Evolutionary conservation across 2,113 vertebrate species (phyloP), one percentile per base, ranked within the genome.

Genomic region (Tachuris rubrigastra): DNA sequence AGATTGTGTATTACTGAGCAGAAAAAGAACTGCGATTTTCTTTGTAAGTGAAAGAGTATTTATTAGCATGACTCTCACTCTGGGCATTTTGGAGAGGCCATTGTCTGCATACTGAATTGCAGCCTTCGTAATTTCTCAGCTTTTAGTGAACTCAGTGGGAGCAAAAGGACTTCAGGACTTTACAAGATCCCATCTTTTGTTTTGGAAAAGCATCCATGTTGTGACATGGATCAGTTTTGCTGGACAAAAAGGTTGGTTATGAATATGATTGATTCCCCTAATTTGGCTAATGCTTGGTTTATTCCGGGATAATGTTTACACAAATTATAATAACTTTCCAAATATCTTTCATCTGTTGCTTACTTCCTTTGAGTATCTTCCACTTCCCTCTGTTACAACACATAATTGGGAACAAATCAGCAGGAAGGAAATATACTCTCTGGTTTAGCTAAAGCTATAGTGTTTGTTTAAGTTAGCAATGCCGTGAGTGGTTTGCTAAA

Each of bases 401-500:
- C 23, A 25, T 72, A 84, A 82, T 46, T 87, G 49, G 15, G 68
- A 88, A 55, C 35, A 84, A 94, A 90, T 78, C 68, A 88, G 24
- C 72, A 93, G 60, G 56, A 93, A 96, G 88, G 72, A 93, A 89
- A 78, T 62, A 68, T 21, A 82, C 27, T 72, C 46, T 76, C 53
- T 83, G 27, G 13, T 77, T 95, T 79, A 93, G 49, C 47, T 77
- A 83, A 74, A 78, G 58, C 31, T 81, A 77, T 87, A 91, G 14
- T 91, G 93, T 91, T 97, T 97, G 83, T 95, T 95, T 93, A 95
- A 95, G 56, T 95, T 95, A 90, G 76, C 1, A 4, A 67, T 80
- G 93, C 8, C 6, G 0, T 86, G 91, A 93, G 75, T 86, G 76
- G 35, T 85, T 94, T 91, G 63, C 67, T 90, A 77, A 92, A 91